Evolutionary conservation across 2,888 invertebrate species (phyloP), one percentile per base, ranked within the genome.

Genomic region (Portevinia maculata): DNA sequence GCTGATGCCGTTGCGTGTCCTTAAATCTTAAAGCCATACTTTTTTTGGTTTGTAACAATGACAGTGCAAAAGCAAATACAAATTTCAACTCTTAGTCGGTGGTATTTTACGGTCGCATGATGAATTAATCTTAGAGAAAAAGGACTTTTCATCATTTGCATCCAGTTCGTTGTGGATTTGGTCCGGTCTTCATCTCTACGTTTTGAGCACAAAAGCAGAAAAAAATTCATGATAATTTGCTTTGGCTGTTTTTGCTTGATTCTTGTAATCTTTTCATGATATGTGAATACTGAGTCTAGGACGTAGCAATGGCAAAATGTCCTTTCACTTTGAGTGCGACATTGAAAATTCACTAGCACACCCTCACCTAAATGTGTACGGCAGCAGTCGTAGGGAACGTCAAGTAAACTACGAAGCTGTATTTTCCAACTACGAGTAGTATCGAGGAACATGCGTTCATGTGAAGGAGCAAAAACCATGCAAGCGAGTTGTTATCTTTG

Each of bases 401-500:
- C 55, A 34, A 69, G 60, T 32, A 24, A 50, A 34, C 30, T 32
- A 52, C 46, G 37, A 57, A 70, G 57, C 34, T 71, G 44, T 57
- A 8, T 52, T 41, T 59, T 19, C 15, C 48, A 32, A 21, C 59
- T 41, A 28, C 21, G 41, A 53, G 39, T 39, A 8, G 39, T 7
- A 39, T 50, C 50, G 17, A 65, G 50, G 73, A 48, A 15, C 21
- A 50, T 64, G 52, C 59, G 52, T 37, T 9, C 21, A 24, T 59
- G 32, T 37, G 19, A 41, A 62, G 50, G n/a, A 41, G 28, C 6
- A 32, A 19, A 28, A 52, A 62, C 69, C 37, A 41, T 15, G 32
- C 41, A 24, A 21, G n/a, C n/a, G 19, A 57, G 60, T 71, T 85
- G 84, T 84, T 85, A 85, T 85, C 84, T 57, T 75, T 75, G 85